These are phyloP conservation scores for Oostethus manadensis DNA, from an alignment of 2,113 vertebrate genomes.

Conservation along the genomic window DNA sequence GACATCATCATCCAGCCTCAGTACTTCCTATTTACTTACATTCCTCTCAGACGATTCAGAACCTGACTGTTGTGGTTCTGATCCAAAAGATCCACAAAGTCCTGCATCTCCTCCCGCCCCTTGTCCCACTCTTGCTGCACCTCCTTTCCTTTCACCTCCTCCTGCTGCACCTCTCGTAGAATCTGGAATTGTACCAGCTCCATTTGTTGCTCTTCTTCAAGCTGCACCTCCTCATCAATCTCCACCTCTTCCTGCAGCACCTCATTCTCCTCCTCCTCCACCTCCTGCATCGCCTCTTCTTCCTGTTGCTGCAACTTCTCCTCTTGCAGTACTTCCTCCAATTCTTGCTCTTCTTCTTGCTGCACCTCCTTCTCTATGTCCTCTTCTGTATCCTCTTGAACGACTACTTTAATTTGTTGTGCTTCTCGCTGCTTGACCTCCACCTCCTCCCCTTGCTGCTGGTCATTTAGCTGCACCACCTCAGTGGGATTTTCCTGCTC, in stretches of 20 bases:
- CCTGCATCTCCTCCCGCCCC: conserved; percentile 24
- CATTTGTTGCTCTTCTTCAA: conserved; percentile 1
- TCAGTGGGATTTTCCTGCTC: background rate
- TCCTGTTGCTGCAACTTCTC: conserved; percentile 2
- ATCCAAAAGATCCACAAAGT: conserved; percentile 46
- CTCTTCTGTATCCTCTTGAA: background rate
- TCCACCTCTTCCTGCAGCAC: background rate
- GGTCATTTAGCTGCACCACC: conserved; percentile 9
- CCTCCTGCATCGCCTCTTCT: conserved; percentile 2
- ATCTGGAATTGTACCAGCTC: background rate
- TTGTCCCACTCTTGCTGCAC: background rate
- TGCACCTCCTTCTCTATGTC: background rate
- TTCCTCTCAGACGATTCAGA: conserved; percentile 57
- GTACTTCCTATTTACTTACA: conserved; percentile 51
- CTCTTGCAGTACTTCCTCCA: conserved; percentile 1
- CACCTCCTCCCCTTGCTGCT: background rate
- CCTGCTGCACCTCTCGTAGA: background rate
- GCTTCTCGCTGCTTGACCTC: background rate
- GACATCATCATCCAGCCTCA: conserved; percentile 5
- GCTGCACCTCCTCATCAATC: background rate
- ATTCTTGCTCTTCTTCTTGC: background rate
- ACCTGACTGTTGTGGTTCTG: conserved; percentile 57
- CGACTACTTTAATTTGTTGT: conserved; percentile 1
- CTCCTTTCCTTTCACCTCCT: conserved; percentile 1
- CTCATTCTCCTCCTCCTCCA: background rate